Evolutionary conservation across 2,797 vertebrate genomes (phyloP).

Genomic region (Sebastiscus albofasciatus): DNA sequence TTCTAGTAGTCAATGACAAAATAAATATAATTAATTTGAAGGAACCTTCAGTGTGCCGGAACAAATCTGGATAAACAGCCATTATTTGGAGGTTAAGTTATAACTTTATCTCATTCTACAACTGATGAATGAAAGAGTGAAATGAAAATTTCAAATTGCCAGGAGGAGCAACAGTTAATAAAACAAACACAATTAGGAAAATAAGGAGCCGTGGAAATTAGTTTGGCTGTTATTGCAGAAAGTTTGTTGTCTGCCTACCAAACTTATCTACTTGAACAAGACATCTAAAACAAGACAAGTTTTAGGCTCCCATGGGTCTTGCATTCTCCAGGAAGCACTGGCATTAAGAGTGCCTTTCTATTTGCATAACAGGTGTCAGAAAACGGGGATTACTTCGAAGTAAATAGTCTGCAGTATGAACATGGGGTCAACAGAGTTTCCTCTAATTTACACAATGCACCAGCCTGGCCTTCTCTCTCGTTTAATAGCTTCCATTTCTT

Average conservation of each 20-base stretch:
- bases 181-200: conserved; percentile 43
- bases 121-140: background rate
- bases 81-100: background rate
- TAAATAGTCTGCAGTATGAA: conserved; percentile 20
- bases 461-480: conserved; percentile 7
- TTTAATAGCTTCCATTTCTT: conserved; percentile 48
- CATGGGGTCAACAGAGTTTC: conserved; percentile 33
- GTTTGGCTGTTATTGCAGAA: conserved; percentile 18
- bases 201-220: conserved; percentile 23
- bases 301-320: background rate
- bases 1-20: background rate
- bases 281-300: background rate
- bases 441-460: conserved; percentile 33
- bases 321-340: background rate
- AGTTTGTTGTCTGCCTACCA: background rate
- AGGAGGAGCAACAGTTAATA: conserved; percentile 35
- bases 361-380: conserved; percentile 21
- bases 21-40: background rate
- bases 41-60: background rate
- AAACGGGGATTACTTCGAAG: conserved; percentile 8
- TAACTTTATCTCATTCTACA: background rate
- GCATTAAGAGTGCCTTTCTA: background rate
- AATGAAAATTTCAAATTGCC: background rate
- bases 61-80: background rate
- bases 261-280: background rate